Percentiles rank a stretch among this genome's conserved stretches.
phyloP scores from a whole-genome alignment of 1,140 invertebrate genomes.

The Antheraea mylitta region DNA sequence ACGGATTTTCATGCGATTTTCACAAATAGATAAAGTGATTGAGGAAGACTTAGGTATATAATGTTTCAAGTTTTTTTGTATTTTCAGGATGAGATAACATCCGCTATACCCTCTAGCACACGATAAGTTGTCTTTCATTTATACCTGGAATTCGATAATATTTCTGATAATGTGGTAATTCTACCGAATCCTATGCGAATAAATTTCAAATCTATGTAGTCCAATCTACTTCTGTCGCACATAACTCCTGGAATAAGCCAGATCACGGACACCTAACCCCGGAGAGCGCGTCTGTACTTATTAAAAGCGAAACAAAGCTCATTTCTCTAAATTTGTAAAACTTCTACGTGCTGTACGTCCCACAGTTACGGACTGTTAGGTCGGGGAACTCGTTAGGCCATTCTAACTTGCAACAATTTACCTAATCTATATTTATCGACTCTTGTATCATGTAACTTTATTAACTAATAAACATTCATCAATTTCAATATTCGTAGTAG shows the following conservation, averaged over 20 bases:
- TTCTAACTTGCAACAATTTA: not conserved
- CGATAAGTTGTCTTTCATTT: too few species aligned
- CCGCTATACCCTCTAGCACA: too few species aligned
- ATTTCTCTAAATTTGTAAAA: conserved; percentile 13
- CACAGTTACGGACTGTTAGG: not conserved
- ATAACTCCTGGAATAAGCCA: not conserved
- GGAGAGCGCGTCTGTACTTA: not conserved
- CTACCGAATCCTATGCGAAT: not conserved
- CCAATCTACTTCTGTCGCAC: not conserved
- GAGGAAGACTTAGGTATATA: too few species aligned
- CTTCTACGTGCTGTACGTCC: not conserved
- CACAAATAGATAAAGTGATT: too few species aligned
- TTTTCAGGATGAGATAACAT: too few species aligned
- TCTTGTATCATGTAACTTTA: not conserved
- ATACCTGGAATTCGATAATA: too few species aligned
- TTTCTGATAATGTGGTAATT: not conserved
- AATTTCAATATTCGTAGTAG: too few species aligned
- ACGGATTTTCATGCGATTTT: too few species aligned
- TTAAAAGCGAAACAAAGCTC: conserved; percentile 7
- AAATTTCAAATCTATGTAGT: not conserved
- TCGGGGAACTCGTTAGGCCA: not conserved
- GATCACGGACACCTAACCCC: not conserved
- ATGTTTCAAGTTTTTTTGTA: too few species aligned
- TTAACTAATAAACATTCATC: too few species aligned
- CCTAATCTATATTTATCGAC: not conserved